phyloP scores from a whole-genome alignment of 2,113 vertebrate species.

The Mastomys natalensis region DNA sequence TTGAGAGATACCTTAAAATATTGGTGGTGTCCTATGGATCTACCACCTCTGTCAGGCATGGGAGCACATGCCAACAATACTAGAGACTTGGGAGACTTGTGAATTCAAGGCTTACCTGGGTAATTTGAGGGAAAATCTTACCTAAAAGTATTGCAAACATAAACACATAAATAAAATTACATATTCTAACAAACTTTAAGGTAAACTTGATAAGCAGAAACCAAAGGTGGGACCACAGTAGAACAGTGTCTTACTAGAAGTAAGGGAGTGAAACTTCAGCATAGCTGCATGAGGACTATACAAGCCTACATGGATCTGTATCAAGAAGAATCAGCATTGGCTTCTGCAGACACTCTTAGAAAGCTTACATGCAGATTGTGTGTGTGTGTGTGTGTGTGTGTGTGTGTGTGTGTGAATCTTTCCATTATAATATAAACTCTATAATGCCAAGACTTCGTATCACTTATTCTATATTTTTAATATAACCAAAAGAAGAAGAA shows the following conservation, averaged over 20 bases:
- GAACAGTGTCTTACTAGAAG: neutral
- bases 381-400: neutral
- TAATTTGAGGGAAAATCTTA: neutral
- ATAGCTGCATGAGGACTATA: neutral
- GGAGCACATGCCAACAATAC: neutral
- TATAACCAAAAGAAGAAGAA: neutral
- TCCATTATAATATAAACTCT: neutral
- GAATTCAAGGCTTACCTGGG: neutral
- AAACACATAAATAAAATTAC: neutral
- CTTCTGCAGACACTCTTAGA: neutral
- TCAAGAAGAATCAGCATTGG: neutral
- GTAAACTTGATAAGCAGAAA: neutral
- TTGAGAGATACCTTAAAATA: neutral
- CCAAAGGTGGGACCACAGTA: neutral
- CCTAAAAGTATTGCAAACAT: neutral
- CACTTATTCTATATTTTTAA: neutral
- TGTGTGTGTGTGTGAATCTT: neutral
- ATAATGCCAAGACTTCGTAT: neutral
- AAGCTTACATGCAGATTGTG: neutral
- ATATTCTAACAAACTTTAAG: neutral
- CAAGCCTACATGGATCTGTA: fast-evolving
- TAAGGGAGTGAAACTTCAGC: neutral
- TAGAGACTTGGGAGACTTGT: neutral
- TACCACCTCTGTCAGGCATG: neutral
- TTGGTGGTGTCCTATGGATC: neutral